Evolutionary conservation across 2,797 vertebrate genomes (phyloP), one percentile per base, ranked within the genome.

Genomic region (Pygocentrus nattereri): DNA sequence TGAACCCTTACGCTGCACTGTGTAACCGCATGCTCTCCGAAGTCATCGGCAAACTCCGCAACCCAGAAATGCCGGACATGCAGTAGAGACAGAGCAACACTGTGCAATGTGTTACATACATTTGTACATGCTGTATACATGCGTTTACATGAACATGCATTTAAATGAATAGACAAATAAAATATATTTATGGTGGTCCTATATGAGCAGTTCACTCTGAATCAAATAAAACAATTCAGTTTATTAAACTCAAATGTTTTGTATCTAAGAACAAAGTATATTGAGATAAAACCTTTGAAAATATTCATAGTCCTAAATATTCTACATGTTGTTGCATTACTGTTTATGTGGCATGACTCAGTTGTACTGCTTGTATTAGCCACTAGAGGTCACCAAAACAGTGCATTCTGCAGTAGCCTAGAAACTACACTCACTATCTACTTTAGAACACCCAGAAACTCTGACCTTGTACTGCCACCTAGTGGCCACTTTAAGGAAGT

Each of bases 21-120:
- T 99, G 98, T 92, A 99, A 99, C 91, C 96, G 95, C 84, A 98
- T 98, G 98, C 93, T 99, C 81, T 88, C 93, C 0, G 93, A 97
- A 85, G 93, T 98, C 88, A 93, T 99, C 89, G 87, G 90, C 76
- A 95, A 94, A 80, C 90, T 98, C 71, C 92, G 93, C 41, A 93
- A 95, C 74, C 95, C 96, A 0, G 72, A 90, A 0, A 12, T 71
- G 49, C 56, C 90, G 4, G 88, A 91, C 21, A 86, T 21, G 52
- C 84, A 83, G 64, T 91, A 87, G 70, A 72, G 25, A 76, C 65
- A 23, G 7, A 64, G 27, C 10, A 18, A 34, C 34, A 25, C 19
- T 6, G n/a, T n/a, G n/a, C n/a, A n/a, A n/a, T n/a, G n/a, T n/a
- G n/a, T 50, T 19, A 49, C n/a, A 1, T 34, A 23, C 27, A 49